Percentiles rank a stretch among this genome's conserved stretches.
Evolutionary conservation across 1,140 invertebrate species (phyloP).

Genomic region (Calosoma granatense): DNA sequence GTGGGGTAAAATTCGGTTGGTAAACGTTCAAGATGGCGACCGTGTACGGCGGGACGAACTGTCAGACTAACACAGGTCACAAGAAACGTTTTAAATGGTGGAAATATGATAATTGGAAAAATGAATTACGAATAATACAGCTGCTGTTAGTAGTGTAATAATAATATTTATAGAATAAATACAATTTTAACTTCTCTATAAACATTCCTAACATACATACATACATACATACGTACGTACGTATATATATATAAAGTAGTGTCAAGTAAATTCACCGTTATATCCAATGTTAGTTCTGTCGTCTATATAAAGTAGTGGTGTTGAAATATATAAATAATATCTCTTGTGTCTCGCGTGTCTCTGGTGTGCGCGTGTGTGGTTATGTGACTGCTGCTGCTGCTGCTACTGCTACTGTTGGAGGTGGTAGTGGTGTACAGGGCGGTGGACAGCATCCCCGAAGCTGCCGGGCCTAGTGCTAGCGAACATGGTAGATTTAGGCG

Average conservation of each 20-base stretch:
- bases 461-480: too few relatives aligned
- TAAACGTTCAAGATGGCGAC: slow-evolving; percentile 19
- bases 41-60: slow-evolving; percentile 22
- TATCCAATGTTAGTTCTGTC: slow-evolving; percentile 14
- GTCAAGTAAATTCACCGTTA: slow-evolving; percentile 19
- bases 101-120: slow-evolving; percentile 23
- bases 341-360: background rate
- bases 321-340: background rate
- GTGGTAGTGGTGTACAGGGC: too few relatives aligned
- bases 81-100: slow-evolving; percentile 27
- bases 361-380: slow-evolving; percentile 10
- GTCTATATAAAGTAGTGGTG: slow-evolving; percentile 12
- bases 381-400: slow-evolving; percentile 3
- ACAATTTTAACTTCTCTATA: too few relatives aligned
- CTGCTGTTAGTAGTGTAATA: too few relatives aligned
- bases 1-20: background rate
- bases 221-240: too few relatives aligned
- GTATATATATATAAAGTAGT: too few relatives aligned
- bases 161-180: too few relatives aligned
- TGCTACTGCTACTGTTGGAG: background rate
- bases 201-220: too few relatives aligned
- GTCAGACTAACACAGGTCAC: slow-evolving; percentile 24
- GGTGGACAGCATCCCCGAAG: too few relatives aligned
- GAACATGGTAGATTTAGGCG: slow-evolving; percentile 80
- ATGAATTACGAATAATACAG: too few relatives aligned